phyloP scores from a whole-genome alignment of 1,140 invertebrate genomes.

The Proales similis region DNA sequence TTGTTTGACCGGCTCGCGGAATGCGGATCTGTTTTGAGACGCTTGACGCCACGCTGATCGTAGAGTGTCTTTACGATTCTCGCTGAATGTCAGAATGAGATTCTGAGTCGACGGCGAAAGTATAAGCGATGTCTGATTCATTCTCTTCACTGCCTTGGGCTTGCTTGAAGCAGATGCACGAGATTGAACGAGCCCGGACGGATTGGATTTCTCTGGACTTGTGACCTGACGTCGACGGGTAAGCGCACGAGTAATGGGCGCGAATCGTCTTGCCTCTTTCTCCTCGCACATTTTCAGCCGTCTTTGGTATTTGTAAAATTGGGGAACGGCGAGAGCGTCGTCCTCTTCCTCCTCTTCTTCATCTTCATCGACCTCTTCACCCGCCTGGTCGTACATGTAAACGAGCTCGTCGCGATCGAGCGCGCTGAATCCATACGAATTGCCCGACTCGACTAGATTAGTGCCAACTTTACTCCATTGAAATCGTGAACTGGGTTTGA shows the following conservation, averaged over 20 bases:
- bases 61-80: slow-evolving; percentile 30
- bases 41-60: neutral
- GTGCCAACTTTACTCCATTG: neutral
- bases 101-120: neutral
- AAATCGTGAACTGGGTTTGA: neutral
- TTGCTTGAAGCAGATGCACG: neutral
- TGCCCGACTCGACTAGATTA: neutral
- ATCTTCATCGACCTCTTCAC: slow-evolving; percentile 21
- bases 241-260: too few relatives aligned
- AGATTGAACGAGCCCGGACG: too few relatives aligned
- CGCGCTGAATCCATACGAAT: neutral
- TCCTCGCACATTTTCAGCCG: slow-evolving; percentile 13
- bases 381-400: neutral
- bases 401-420: neutral
- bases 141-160: slow-evolving; percentile 18
- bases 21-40: neutral
- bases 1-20: neutral
- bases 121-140: neutral
- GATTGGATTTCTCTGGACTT: too few relatives aligned
- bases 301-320: slow-evolving; percentile 34
- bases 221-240: too few relatives aligned
- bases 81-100: slow-evolving; percentile 33
- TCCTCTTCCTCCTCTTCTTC: slow-evolving; percentile 16
- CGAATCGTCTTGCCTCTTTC: too few relatives aligned
- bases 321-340: slow-evolving; percentile 15